These are phyloP conservation scores for Propithecus deckenii DNA, from an alignment of 2,797 vertebrate species.

Conservation along the genomic window DNA sequence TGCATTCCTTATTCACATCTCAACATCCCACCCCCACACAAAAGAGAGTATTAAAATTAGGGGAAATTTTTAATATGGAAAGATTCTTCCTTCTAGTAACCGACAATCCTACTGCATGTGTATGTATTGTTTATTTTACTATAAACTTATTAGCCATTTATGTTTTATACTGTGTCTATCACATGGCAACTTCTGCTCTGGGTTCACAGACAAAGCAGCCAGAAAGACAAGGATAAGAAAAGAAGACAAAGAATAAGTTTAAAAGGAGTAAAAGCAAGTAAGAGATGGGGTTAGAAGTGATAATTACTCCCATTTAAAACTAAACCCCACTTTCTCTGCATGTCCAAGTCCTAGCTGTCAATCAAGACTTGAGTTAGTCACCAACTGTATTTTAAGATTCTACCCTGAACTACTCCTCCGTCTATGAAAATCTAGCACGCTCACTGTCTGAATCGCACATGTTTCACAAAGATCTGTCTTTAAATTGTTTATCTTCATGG, in stretches of 20 bases:
- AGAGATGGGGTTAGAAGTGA: background rate
- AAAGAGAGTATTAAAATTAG: background rate
- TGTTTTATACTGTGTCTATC: background rate
- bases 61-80: background rate
- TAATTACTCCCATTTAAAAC: background rate
- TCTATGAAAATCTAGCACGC: background rate
- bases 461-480: background rate
- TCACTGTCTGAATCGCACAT: background rate
- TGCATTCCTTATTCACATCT: background rate
- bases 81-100: background rate
- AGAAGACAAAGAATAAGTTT: background rate
- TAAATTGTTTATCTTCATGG: background rate
- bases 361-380: background rate
- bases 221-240: background rate
- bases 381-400: background rate
- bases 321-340: background rate
- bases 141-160: conserved; percentile 6
- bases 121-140: background rate
- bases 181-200: background rate
- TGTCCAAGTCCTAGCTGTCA: background rate
- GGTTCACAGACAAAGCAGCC: background rate
- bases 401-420: background rate
- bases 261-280: background rate
- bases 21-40: background rate
- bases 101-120: background rate